phyloP scores from a whole-genome alignment of 2,888 invertebrate genomes.

The Epinotia nisella region DNA sequence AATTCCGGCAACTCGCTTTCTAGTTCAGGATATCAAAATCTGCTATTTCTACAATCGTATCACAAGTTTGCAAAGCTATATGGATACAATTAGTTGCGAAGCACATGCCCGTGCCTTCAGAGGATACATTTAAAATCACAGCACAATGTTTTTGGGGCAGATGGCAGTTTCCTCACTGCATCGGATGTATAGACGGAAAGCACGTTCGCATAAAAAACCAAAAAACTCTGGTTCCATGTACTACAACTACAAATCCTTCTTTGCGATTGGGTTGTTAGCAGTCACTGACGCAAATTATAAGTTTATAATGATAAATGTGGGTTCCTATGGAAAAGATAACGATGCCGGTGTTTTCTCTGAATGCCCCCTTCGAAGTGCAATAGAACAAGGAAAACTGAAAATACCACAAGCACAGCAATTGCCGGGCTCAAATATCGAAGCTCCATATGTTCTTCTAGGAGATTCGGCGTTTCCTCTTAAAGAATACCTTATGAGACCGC shows the following conservation, averaged over 20 bases:
- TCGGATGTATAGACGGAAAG: conserved; percentile 48
- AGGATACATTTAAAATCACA: neutral
- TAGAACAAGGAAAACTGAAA: neutral
- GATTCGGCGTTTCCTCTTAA: neutral
- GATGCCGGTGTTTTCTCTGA: neutral
- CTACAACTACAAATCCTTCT: conserved; percentile 4
- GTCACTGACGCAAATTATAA: neutral
- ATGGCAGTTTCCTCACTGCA: conserved; percentile 48
- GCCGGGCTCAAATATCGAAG: neutral
- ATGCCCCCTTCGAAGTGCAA: neutral
- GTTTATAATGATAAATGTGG: neutral
- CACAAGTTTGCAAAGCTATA: no score
- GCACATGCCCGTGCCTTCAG: neutral
- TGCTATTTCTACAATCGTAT: no score
- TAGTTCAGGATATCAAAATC: no score
- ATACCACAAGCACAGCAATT: neutral
- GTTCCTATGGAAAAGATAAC: neutral
- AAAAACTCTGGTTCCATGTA: neutral
- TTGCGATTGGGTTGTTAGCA: neutral
- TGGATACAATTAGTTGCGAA: no score
- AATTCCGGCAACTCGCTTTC: no score
- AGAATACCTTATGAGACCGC: neutral
- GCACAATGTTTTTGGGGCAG: conserved; percentile 28
- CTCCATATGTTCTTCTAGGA: neutral
- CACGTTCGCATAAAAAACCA: conserved; percentile 45